A percentile compares a stretch with the other conserved stretches of the same genome.
phyloP scores from a whole-genome alignment of 2,888 invertebrate genomes.

The Luffia ferchaultella region DNA sequence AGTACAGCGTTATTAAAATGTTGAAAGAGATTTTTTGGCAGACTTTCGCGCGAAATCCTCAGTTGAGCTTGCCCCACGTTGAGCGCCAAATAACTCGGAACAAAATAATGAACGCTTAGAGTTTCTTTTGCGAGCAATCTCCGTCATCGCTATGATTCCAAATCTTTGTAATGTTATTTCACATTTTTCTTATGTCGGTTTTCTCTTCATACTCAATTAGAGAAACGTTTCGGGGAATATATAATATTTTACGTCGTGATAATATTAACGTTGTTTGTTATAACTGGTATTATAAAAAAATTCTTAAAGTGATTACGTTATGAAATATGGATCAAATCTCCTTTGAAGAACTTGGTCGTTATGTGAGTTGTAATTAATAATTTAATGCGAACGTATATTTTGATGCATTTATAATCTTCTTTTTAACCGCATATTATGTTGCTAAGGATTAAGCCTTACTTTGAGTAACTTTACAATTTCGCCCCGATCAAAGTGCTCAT shows the following conservation, averaged over 20 bases:
- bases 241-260: too few relatives aligned
- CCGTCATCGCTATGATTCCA: neutral
- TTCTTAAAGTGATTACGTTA: too few relatives aligned
- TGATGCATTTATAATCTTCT: neutral
- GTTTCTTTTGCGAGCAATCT: conserved; percentile 38
- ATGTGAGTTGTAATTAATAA: too few relatives aligned
- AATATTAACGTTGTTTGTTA: too few relatives aligned
- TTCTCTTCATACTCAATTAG: too few relatives aligned
- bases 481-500: neutral
- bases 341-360: too few relatives aligned
- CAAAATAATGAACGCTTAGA: conserved; percentile 45
- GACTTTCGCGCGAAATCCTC: conserved; percentile 24
- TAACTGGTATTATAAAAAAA: too few relatives aligned
- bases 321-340: too few relatives aligned
- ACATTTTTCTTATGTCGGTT: neutral
- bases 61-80: conserved; percentile 34
- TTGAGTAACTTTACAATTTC: neutral
- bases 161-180: neutral
- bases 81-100: conserved; percentile 48
- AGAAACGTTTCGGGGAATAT: too few relatives aligned
- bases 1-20: neutral
- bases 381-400: neutral
- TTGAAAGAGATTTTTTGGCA: neutral
- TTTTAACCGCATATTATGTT: neutral
- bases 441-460: neutral